Evolutionary conservation across 1,140 invertebrate species (phyloP).

Genomic region (Cyphomyrmex costatus): DNA sequence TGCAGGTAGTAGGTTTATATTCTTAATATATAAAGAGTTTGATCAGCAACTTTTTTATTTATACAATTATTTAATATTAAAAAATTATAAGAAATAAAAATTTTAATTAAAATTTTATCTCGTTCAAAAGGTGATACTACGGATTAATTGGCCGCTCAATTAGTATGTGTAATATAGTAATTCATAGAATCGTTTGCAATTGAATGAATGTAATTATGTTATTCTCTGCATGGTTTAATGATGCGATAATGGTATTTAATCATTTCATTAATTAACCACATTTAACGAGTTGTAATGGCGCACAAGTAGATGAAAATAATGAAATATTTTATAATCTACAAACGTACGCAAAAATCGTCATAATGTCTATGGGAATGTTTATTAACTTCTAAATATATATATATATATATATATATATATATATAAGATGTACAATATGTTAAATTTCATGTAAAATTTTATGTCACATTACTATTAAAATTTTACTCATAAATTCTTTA

Average conservation of each 20-base stretch:
- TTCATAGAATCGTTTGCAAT: conserved; percentile 52
- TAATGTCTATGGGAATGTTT: background rate
- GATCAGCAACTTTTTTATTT: background rate
- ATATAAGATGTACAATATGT: too few relatives aligned
- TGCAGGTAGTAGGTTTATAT: background rate
- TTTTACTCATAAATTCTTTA: background rate
- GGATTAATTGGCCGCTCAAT: conserved; percentile 50
- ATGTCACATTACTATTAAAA: background rate
- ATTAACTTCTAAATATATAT: conserved; percentile 30
- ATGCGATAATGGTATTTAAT: conserved; percentile 61
- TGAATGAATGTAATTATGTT: conserved; percentile 62
- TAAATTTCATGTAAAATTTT: background rate
- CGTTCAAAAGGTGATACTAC: conserved; percentile 8
- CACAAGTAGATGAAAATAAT: conserved; percentile 55
- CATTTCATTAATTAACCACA: conserved; percentile 52
- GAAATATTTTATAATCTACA: background rate
- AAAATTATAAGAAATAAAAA: conserved; percentile 11
- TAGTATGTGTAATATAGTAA: conserved; percentile 51
- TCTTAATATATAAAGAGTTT: background rate
- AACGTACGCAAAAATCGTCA: background rate
- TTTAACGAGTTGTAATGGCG: conserved; percentile 55
- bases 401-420: too few relatives aligned
- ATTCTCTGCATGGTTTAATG: conserved; percentile 55
- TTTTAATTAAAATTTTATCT: background rate
- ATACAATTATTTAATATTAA: background rate